Evolutionary conservation across 2,888 invertebrate genomes (phyloP).

Genomic region (Colletes collaris): DNA sequence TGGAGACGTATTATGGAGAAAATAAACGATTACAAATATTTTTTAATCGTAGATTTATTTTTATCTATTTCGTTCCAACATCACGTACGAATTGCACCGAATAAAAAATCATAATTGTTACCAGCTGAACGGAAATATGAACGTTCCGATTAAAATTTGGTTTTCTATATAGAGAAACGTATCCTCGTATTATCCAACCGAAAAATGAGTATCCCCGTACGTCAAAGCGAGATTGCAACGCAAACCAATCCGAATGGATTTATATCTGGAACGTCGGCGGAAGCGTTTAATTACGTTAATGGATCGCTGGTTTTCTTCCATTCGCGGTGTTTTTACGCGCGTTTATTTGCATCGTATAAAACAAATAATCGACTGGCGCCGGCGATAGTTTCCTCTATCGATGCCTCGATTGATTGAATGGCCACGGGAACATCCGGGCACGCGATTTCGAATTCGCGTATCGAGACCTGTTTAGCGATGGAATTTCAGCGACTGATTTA

Average conservation of each 20-base stretch:
- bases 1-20: no score
- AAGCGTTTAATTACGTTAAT: constrained; percentile 48
- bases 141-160: not conserved
- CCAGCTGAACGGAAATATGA: not conserved
- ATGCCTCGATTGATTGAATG: constrained; percentile 26
- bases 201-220: constrained; percentile 23
- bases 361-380: constrained; percentile 16
- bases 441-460: not conserved
- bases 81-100: no score
- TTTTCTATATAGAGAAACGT: not conserved
- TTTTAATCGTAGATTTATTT: no score
- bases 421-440: not conserved
- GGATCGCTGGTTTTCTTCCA: constrained; percentile 32
- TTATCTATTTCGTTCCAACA: no score
- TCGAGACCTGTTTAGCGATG: not conserved
- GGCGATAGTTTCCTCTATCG: not conserved
- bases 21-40: no score
- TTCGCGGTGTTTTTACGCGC: not conserved
- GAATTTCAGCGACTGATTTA: no score
- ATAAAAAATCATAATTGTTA: not conserved
- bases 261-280: constrained; percentile 19
- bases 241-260: constrained; percentile 20
- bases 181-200: constrained; percentile 13
- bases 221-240: constrained; percentile 2
- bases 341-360: constrained; percentile 8